These are phyloP conservation scores for Aselliscus stoliczkanus DNA, from an alignment of 2,797 vertebrate genomes.

Conservation along the genomic window DNA sequence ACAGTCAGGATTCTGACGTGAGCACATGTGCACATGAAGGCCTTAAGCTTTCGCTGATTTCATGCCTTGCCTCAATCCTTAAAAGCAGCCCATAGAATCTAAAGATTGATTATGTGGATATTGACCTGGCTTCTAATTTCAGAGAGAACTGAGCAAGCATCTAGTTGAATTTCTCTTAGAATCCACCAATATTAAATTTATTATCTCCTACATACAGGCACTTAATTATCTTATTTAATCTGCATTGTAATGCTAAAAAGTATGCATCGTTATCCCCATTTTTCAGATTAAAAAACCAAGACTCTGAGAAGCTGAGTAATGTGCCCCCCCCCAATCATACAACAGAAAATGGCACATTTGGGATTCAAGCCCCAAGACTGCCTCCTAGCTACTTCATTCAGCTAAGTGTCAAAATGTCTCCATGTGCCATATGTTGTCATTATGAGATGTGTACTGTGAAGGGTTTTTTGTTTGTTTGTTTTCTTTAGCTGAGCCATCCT, in stretches of 20 bases:
- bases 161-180: background rate
- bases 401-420: background rate
- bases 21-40: background rate
- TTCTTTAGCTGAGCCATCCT: no score
- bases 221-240: background rate
- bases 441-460: background rate
- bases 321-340: background rate
- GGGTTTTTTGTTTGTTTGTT: no score
- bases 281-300: constrained; percentile 34
- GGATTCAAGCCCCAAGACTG: background rate
- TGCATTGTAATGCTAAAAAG: background rate
- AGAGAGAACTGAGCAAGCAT: background rate
- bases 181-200: background rate
- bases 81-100: background rate
- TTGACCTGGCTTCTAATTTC: background rate
- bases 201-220: background rate
- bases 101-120: background rate
- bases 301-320: background rate
- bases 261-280: background rate
- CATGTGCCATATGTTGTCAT: background rate
- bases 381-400: constrained; percentile 6
- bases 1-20: no score
- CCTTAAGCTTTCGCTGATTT: background rate
- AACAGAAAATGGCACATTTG: background rate
- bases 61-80: background rate